Conservation (phyloP, 2,888 invertebrate genomes). For the Aphodius granarius region DNA sequence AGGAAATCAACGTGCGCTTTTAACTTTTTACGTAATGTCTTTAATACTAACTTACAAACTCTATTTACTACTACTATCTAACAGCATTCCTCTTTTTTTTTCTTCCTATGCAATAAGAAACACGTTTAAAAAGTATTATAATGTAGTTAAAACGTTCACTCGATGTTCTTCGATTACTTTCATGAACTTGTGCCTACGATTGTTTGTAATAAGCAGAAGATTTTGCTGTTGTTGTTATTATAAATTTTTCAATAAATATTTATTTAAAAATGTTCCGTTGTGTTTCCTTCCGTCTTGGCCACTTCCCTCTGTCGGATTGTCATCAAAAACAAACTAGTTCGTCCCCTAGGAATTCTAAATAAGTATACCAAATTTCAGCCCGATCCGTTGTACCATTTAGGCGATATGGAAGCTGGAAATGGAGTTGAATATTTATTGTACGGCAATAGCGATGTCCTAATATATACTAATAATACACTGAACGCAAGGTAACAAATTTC, state of each 20-base stretch:
- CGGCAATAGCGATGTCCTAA: too few species aligned
- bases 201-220: conserved; percentile 18
- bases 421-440: too few species aligned
- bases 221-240: conserved; percentile 27
- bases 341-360: too few species aligned
- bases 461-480: too few species aligned
- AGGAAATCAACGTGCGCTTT: not conserved
- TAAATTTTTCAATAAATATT: conserved; percentile 29
- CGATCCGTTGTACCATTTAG: too few species aligned
- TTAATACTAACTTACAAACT: not conserved
- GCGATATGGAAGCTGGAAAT: too few species aligned
- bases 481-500: too few species aligned
- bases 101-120: not conserved
- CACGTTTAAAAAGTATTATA: conserved; percentile 6
- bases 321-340: too few species aligned
- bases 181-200: conserved; percentile 21
- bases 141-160: not conserved
- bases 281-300: not conserved
- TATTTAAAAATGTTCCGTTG: conserved; percentile 20
- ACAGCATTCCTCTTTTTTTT: conserved; percentile 5
- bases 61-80: not conserved
- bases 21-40: not conserved
- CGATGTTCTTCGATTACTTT: conserved; percentile 10
- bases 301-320: too few species aligned
- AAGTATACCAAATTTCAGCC: too few species aligned